Percentiles rank a stretch among this genome's conserved stretches.
Evolutionary conservation across 2,888 invertebrate species (phyloP).

Genomic region (Callyntrura sp.): DNA sequence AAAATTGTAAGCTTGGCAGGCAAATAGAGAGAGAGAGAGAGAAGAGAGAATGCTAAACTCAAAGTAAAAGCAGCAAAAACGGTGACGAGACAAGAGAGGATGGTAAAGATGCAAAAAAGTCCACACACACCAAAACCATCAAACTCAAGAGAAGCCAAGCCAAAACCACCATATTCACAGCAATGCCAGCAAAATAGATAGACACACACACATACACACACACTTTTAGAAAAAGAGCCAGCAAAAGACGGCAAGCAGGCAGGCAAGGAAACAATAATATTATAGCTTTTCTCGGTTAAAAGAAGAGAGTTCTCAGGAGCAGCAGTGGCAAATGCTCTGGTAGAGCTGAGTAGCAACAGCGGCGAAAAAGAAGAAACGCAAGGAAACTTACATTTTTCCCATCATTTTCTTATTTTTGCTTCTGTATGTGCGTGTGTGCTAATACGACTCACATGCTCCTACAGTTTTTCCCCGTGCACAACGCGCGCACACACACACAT

Average conservation of each 20-base stretch:
- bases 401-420: constrained; percentile 52
- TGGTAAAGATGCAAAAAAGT: constrained; percentile 49
- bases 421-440: constrained; percentile 15
- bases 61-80: constrained; percentile 41
- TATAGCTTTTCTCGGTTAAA: constrained; percentile 47
- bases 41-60: constrained; percentile 35
- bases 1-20: constrained; percentile 47
- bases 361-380: constrained; percentile 27
- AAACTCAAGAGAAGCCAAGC: constrained; percentile 49
- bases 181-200: background rate
- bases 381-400: constrained; percentile 50
- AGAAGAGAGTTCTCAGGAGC: constrained; percentile 51
- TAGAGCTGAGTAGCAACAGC: background rate
- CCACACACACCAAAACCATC: constrained; percentile 56
- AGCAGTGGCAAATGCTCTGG: background rate
- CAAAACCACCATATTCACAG: constrained; percentile 50
- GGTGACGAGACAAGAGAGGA: constrained; percentile 49
- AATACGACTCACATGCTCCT: constrained; percentile 7
- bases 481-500: background rate
- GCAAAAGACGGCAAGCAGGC: background rate
- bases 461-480: constrained; percentile 8
- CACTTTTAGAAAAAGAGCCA: background rate
- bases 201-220: background rate
- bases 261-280: constrained; percentile 47
- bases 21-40: constrained; percentile 14